Conservation (phyloP, 2,113 vertebrate genomes). For the Mus spicilegus region DNA sequence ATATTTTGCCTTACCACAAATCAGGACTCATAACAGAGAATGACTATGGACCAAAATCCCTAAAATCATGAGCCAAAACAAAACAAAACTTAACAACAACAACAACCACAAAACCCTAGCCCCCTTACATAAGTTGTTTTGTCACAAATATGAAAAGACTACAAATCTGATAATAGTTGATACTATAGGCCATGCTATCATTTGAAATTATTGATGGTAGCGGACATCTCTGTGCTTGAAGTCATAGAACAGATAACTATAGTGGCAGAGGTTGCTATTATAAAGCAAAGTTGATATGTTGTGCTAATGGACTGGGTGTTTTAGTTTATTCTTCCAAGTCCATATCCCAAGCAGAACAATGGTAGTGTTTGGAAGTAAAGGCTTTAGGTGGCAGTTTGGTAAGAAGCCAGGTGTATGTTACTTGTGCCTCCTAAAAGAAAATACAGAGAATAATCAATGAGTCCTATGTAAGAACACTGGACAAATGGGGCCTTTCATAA, state of each 20-base stretch:
- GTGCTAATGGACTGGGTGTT: no score
- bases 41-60: background rate
- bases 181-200: background rate
- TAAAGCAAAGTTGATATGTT: rapidly evolving
- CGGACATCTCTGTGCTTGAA: background rate
- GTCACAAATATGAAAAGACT: background rate
- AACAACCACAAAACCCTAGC: background rate
- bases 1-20: background rate
- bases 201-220: background rate
- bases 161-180: no score
- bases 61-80: background rate
- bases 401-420: background rate
- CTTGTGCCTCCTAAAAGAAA: background rate
- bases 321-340: background rate
- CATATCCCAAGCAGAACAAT: background rate
- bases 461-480: no score
- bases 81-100: background rate
- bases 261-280: rapidly evolving
- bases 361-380: background rate
- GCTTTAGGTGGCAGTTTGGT: background rate
- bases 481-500: background rate
- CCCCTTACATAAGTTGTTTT: background rate
- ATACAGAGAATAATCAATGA: rapidly evolving
- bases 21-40: background rate
- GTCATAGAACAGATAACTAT: no score